Evolutionary conservation across 2,797 vertebrate species (phyloP).

Genomic region (Rachycentron canadum): DNA sequence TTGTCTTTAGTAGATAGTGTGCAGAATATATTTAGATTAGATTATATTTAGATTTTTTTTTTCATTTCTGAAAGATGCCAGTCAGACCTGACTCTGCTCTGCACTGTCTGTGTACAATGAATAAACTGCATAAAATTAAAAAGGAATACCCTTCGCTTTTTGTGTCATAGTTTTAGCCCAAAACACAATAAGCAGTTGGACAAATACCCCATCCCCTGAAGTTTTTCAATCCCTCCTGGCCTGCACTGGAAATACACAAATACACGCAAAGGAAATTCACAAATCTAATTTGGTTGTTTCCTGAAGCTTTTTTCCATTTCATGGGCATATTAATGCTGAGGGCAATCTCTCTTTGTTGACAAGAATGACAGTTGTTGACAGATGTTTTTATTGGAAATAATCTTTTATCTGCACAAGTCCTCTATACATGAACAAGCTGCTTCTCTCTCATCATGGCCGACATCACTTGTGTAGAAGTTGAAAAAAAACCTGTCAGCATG

Average conservation of each 20-base stretch:
- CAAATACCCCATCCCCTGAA: not conserved
- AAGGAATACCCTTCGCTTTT: not conserved
- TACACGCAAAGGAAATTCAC: constrained; percentile 10
- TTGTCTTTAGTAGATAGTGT: constrained; percentile 10
- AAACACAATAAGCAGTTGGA: constrained; percentile 11
- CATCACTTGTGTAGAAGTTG: not conserved
- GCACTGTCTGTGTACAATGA: not conserved
- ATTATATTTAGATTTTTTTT: not conserved
- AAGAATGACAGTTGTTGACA: too few relatives aligned
- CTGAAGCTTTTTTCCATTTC: constrained; percentile 24
- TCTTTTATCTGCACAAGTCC: constrained; percentile 34
- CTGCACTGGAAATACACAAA: constrained; percentile 17
- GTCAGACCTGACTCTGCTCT: not conserved
- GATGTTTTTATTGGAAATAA: constrained; percentile 30
- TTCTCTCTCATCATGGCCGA: constrained; percentile 7
- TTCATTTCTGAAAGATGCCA: constrained; percentile 4
- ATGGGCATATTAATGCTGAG: constrained; percentile 19
- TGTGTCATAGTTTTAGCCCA: not conserved
- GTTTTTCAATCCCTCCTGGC: constrained; percentile 16
- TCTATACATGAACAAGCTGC: constrained; percentile 24
- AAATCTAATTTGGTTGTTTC: constrained; percentile 29
- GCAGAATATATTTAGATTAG: constrained; percentile 20
- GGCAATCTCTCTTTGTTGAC: constrained; percentile 35
- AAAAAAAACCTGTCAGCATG: constrained; percentile 24
- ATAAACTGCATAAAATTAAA: not conserved